Percentiles rank a stretch among this genome's conserved stretches.
Evolutionary conservation across 2,888 invertebrate species (phyloP).

Genomic region (Cistogaster globosa): DNA sequence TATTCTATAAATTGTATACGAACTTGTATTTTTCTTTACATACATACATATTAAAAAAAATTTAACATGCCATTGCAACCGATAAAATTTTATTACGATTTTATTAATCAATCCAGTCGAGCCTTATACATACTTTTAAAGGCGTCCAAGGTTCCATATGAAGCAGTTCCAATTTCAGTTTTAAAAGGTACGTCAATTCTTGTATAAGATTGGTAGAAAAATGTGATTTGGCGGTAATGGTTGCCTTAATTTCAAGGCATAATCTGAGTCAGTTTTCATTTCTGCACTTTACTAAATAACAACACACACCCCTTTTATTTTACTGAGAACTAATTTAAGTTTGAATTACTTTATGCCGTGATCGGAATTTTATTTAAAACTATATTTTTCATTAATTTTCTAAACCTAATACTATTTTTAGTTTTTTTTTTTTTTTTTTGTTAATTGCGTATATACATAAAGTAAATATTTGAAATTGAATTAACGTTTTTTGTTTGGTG

Average conservation of each 20-base stretch:
- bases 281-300: too few species aligned
- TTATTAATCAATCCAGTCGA: constrained; percentile 90
- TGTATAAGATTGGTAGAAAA: background rate
- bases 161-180: constrained; percentile 86
- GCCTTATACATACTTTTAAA: constrained; percentile 89
- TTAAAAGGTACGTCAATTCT: constrained; percentile 85
- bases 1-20: background rate
- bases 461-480: too few species aligned
- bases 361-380: too few species aligned
- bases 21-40: background rate
- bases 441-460: too few species aligned
- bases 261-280: too few species aligned
- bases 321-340: too few species aligned
- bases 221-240: background rate
- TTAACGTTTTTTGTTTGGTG: too few species aligned
- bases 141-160: constrained; percentile 87
- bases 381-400: too few species aligned
- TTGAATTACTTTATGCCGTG: too few species aligned
- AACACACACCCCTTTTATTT: too few species aligned
- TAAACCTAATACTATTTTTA: too few species aligned
- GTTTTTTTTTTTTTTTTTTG: too few species aligned
- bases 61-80: constrained; percentile 80
- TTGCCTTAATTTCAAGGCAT: background rate
- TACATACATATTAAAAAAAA: background rate
- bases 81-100: constrained; percentile 88